Base-by-base conservation (phyloP, 64 coral and sea anemone genomes). In the Pocillopora verrucosa region DNA sequence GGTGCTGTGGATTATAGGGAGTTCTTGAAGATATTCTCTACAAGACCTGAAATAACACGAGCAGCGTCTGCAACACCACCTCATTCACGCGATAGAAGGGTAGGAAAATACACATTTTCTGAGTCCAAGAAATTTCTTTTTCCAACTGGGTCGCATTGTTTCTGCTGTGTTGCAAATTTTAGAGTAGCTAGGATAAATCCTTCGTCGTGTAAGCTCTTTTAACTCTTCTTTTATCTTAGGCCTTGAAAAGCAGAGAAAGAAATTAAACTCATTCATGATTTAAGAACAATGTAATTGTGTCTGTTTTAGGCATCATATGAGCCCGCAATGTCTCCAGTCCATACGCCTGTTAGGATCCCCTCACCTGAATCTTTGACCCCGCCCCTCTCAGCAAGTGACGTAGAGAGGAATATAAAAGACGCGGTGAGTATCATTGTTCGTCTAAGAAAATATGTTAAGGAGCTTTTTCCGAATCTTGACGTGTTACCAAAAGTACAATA, bases 1-100 rank as follows among this genome's bases (percentile, higher is more conserved):
- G 88, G 88, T 17, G 36, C n/a, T 25, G 80, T 97, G 16, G 95
- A 93, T 65, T 97, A 97, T 76, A 90, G 86, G 67, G 91, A 97
- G 56, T 97, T 97, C 67, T 88, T 97, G 1, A 97, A 93, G 56
- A 76, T 63, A 16, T 97, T 87, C 65, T 93, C 95, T 16, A 80
- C 65, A 13, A 61, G 95, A 37, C 64, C 88, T 35, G 92, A 70
- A 34, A 88, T 97, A 9, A 89, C 57, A 1, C 88, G 95, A 12
- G 36, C 88, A 5, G 90, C 83, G 11, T 93, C 95, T 11, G 72
- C 95, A 51, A 93, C 95, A 0, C 91, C 95, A 16, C 92, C 88
- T 11, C 86, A 73, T 36, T 86, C 88, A 72, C 92, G 75, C 51
- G 91, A 93, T 24, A 74, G 77, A 56, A 77, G 90, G 84, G 95